Conservation (phyloP, 2,888 invertebrate species). For the Ormyrus thymus region DNA sequence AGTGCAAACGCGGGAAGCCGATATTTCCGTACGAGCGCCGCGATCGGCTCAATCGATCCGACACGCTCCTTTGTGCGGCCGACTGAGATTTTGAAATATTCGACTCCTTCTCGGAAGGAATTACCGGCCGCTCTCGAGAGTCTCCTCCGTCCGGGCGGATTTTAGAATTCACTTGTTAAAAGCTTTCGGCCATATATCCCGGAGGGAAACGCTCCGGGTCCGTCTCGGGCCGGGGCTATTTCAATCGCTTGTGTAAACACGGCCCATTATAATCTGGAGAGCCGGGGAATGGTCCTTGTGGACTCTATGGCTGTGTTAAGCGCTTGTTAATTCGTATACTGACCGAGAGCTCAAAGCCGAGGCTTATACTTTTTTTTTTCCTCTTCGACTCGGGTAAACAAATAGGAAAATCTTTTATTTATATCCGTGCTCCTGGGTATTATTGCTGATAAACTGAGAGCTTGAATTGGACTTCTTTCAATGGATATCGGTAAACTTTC, state of each 20-base stretch:
- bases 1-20: slow-evolving; percentile 40
- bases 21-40: slow-evolving; percentile 21
- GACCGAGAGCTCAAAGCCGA: slow-evolving; percentile 3
- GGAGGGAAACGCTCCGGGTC: background rate
- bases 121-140: slow-evolving; percentile 26
- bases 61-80: slow-evolving; percentile 39
- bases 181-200: background rate
- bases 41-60: slow-evolving; percentile 48
- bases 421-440: no score
- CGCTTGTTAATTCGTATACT: slow-evolving; percentile 2
- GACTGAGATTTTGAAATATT: slow-evolving; percentile 47
- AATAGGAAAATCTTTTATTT: no score
- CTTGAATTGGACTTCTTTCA: no score
- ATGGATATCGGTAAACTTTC: no score
- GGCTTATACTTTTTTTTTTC: background rate
- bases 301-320: background rate
- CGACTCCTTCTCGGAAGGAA: slow-evolving; percentile 49
- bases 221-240: slow-evolving; percentile 1
- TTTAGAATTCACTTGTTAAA: slow-evolving; percentile 46
- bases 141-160: background rate
- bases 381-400: no score
- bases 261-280: background rate
- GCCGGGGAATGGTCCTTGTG: background rate
- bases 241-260: slow-evolving; percentile 48
- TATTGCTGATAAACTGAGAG: no score